These are phyloP conservation scores for Plutella xylostella DNA, from an alignment of 2,888 invertebrate species.

Conservation along the genomic window DNA sequence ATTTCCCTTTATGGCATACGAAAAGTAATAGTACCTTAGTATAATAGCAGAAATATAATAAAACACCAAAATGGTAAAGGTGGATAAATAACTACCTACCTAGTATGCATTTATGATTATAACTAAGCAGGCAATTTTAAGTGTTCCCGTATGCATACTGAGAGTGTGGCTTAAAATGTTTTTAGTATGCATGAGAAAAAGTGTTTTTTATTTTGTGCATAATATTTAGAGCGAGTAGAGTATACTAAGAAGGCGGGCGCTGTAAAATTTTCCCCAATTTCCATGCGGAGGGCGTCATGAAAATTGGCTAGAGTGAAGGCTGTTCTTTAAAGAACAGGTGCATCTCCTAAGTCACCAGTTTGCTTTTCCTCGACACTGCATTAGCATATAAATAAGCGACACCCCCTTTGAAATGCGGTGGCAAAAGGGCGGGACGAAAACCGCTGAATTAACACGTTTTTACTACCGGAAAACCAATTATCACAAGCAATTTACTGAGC, in stretches of 20 bases:
- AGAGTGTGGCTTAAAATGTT: too few relatives aligned
- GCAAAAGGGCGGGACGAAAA: constrained; percentile 34
- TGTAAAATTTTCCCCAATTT: constrained; percentile 41
- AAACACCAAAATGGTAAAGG: too few relatives aligned
- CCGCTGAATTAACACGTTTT: constrained; percentile 49
- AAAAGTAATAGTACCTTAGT: too few relatives aligned
- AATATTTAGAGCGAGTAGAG: background rate
- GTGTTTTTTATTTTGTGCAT: too few relatives aligned
- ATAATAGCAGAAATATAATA: too few relatives aligned
- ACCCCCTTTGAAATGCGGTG: constrained; percentile 34
- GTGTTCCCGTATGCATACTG: too few relatives aligned
- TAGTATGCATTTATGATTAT: too few relatives aligned
- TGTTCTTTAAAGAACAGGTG: constrained; percentile 65
- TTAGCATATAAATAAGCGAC: constrained; percentile 66
- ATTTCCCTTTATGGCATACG: background rate
- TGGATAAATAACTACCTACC: too few relatives aligned
- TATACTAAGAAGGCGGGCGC: constrained; percentile 9
- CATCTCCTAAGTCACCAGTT: constrained; percentile 53
- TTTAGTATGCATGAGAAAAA: too few relatives aligned
- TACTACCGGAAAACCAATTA: constrained; percentile 61
- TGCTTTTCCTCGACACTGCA: constrained; percentile 48
- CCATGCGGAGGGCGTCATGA: constrained; percentile 54
- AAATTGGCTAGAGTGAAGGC: constrained; percentile 58
- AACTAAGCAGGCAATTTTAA: too few relatives aligned
- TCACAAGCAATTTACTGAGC: constrained; percentile 60